A percentile compares a stretch with the other conserved stretches of the same genome.
Conservation (phyloP, 2,797 vertebrate genomes). For the Melanotaenia pygmaea region DNA sequence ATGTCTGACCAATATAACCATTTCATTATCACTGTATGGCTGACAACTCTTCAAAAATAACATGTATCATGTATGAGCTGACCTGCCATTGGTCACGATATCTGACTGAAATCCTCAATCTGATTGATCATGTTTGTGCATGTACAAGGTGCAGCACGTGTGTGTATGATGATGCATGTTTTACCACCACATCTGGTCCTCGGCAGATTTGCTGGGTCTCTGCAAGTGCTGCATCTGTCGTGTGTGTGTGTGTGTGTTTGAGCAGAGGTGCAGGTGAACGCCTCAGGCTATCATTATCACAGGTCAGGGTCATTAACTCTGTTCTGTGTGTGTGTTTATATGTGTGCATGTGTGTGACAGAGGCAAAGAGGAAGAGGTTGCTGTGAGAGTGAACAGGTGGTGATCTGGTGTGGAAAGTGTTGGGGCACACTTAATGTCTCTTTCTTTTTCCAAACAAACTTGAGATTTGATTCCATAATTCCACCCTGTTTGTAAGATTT, state of each 20-base stretch:
- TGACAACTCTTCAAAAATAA: neutral
- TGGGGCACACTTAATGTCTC: neutral
- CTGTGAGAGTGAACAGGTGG: conserved; percentile 65
- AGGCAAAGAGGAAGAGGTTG: conserved; percentile 28
- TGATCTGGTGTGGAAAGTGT: conserved; percentile 17
- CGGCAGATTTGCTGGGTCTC: neutral
- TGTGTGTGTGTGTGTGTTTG: conserved; percentile 34
- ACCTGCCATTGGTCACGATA: neutral
- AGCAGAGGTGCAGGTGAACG: conserved; percentile 76
- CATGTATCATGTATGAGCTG: neutral
- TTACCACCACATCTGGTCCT: conserved; percentile 58
- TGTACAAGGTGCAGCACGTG: neutral
- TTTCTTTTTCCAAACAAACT: neutral
- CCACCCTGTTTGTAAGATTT: neutral
- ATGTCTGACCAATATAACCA: neutral
- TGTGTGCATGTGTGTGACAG: neutral
- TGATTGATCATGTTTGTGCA: neutral
- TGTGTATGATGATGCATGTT: neutral
- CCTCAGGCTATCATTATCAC: conserved; percentile 71
- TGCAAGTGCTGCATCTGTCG: conserved; percentile 27
- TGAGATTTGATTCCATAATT: neutral
- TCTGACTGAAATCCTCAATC: neutral
- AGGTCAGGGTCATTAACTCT: conserved; percentile 73
- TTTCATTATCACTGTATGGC: neutral
- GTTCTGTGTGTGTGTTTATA: conserved; percentile 38